A percentile compares a stretch with the other conserved stretches of the same genome.
Conservation (phyloP, 2,797 vertebrate species). For the Carapus acus region DNA sequence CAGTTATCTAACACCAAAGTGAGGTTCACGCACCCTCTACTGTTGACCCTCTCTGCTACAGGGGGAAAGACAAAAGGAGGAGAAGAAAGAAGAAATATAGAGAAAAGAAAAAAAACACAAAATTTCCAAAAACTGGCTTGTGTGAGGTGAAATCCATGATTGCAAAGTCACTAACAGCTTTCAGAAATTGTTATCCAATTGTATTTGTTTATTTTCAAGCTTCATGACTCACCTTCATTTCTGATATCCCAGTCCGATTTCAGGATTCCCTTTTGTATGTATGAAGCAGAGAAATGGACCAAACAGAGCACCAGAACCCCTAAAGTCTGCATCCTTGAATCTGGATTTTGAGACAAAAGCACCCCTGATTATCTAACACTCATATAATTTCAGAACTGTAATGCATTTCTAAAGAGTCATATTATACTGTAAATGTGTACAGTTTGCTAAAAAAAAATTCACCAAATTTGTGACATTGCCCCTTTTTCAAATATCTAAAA, state of each 20-base stretch:
- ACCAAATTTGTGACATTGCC: too few relatives aligned
- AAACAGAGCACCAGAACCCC: constrained; percentile 53
- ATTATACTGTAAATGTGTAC: too few relatives aligned
- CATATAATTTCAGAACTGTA: too few relatives aligned
- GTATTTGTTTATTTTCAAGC: too few relatives aligned
- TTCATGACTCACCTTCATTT: constrained; percentile 61
- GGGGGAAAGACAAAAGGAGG: background rate
- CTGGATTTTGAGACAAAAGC: constrained; percentile 1
- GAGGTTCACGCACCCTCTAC: constrained; percentile 78
- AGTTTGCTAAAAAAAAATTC: too few relatives aligned
- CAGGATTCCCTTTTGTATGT: constrained; percentile 46
- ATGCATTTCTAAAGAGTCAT: too few relatives aligned
- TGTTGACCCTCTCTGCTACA: constrained; percentile 59
- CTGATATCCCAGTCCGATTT: constrained; percentile 56
- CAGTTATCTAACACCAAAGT: constrained; percentile 85
- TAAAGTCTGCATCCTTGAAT: constrained; percentile 50
- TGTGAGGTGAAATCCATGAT: too few relatives aligned
- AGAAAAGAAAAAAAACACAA: too few relatives aligned
- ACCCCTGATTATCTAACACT: background rate
- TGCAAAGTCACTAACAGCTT: too few relatives aligned
- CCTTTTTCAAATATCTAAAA: too few relatives aligned
- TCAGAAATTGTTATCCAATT: too few relatives aligned
- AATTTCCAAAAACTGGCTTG: too few relatives aligned
- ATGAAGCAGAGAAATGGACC: constrained; percentile 51
- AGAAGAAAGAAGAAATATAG: background rate